Evolutionary conservation across 37 sponge, comb jelly and placozoan species (phyloP), one percentile per base, ranked within the genome.

Genomic region (Crambe crambe): DNA sequence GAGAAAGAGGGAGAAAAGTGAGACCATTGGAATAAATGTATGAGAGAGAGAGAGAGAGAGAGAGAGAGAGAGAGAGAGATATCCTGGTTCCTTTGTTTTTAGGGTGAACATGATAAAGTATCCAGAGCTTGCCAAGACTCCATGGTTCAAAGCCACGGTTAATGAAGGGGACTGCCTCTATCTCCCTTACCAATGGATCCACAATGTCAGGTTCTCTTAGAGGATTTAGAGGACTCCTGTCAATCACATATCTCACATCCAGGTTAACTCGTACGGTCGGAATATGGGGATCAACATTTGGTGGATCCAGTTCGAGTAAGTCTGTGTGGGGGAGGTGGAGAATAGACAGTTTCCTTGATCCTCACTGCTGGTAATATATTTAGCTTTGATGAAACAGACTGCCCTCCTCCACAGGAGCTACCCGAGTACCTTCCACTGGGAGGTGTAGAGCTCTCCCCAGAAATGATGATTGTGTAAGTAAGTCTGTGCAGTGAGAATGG

Each of bases 111-210:
- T 92, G 93, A 81, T 51, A 34, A 40, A 12, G 8, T 84, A 83
- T 56, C 93, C 93, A 23, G 67, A 70, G 6, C 57, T 92, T 37
- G 66, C 68, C 23, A 37, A 64, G n/a, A 81, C 87, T 26, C 88
- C 88, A 38, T 92, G 93, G 93, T 69, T 75, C 73, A 58, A 40
- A 65, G 85, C 82, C 36, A 70, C 59, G 25, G 54, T 93, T 6
- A 21, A 81, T 21, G 51, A 69, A 3, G 93, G 93, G 29, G 93
- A 93, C 79, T 93, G 93, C 61, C 68, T 93, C 39, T 93, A 79
- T 39, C 35, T 93, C 31, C 93, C 93, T n/a, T 78, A 60, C 56
- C 26, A 64, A 2, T 93, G 86, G 90, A 31, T 90, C 61, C 90
- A 90, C 40, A 75, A 90, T 61, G 90, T 90, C 63, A 71, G 86